Conservation (phyloP, 2,888 invertebrate species). For the Cephus runcator region DNA sequence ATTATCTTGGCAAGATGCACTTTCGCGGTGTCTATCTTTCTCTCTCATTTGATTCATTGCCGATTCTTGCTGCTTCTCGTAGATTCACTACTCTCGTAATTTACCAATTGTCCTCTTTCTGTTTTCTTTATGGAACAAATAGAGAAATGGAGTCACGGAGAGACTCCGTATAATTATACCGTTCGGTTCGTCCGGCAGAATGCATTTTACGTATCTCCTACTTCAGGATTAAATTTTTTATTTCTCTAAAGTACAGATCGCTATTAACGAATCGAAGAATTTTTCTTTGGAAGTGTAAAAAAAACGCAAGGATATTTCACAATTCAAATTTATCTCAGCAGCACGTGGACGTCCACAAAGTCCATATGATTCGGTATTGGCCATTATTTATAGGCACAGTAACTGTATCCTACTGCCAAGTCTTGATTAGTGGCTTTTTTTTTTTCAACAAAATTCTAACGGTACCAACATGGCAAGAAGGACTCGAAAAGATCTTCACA, state of each 20-base stretch:
- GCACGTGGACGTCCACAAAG: not conserved
- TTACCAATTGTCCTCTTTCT: slow-evolving; percentile 12
- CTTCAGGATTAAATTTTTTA: not conserved
- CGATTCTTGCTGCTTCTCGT: slow-evolving; percentile 31
- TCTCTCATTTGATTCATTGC: not conserved
- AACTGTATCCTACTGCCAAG: not conserved
- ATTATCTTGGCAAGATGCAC: slow-evolving; percentile 19
- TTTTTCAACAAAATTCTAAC: not conserved
- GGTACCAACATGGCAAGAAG: not conserved
- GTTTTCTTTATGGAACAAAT: not conserved
- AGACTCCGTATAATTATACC: not conserved
- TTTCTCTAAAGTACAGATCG: not conserved
- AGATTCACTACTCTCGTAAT: slow-evolving; percentile 32
- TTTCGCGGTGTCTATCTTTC: slow-evolving; percentile 7
- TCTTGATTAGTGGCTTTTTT: not conserved
- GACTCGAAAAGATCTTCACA: not conserved
- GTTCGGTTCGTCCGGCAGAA: not conserved
- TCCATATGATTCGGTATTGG: not conserved
- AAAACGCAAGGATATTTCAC: not conserved
- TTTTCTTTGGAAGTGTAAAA: not conserved
- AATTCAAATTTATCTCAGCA: not conserved
- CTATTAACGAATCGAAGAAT: not conserved
- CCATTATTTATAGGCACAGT: not conserved
- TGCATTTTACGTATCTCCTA: not conserved
- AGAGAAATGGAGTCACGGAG: not conserved